Evolutionary conservation across 2,113 vertebrate species (phyloP).

Genomic region (Tringa solitaria): DNA sequence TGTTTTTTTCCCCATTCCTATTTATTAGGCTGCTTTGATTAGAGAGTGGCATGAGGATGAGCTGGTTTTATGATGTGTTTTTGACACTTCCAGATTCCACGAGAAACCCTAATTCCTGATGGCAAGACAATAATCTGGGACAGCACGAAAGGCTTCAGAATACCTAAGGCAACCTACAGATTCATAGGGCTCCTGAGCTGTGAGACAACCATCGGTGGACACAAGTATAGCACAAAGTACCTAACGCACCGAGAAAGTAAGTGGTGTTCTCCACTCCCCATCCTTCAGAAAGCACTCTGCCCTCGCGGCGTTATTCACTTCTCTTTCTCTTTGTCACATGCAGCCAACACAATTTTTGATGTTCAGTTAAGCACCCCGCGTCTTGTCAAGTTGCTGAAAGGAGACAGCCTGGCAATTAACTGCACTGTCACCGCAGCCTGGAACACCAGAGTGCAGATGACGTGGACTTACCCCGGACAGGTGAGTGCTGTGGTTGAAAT

Average conservation of each 20-base stretch:
- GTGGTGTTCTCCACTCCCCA: neutral
- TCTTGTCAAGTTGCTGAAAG: slow-evolving; percentile 78
- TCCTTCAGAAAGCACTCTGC: neutral
- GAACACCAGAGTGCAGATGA: slow-evolving; percentile 91
- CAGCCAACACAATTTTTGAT: slow-evolving; percentile 85
- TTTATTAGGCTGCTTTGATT: neutral
- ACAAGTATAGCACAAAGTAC: slow-evolving; percentile 76
- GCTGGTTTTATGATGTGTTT: neutral
- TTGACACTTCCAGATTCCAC: slow-evolving; percentile 77
- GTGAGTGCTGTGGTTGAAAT: slow-evolving; percentile 70
- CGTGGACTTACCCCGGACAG: slow-evolving; percentile 89
- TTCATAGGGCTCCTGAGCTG: slow-evolving; percentile 88
- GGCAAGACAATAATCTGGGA: slow-evolving; percentile 89
- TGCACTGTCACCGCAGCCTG: slow-evolving; percentile 85
- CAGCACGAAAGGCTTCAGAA: slow-evolving; percentile 86
- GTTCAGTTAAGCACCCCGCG: slow-evolving; percentile 81
- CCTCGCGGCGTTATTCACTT: neutral
- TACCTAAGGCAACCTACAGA: slow-evolving; percentile 81
- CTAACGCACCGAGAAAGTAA: slow-evolving; percentile 84
- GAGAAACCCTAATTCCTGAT: slow-evolving; percentile 72
- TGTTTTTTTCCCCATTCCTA: neutral
- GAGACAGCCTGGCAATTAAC: slow-evolving; percentile 82
- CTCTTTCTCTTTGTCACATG: neutral
- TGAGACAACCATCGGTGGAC: slow-evolving; percentile 72
- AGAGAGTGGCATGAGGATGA: neutral